Evolutionary conservation across 2,113 vertebrate genomes (phyloP).

Genomic region (Laterallus jamaicensis): DNA sequence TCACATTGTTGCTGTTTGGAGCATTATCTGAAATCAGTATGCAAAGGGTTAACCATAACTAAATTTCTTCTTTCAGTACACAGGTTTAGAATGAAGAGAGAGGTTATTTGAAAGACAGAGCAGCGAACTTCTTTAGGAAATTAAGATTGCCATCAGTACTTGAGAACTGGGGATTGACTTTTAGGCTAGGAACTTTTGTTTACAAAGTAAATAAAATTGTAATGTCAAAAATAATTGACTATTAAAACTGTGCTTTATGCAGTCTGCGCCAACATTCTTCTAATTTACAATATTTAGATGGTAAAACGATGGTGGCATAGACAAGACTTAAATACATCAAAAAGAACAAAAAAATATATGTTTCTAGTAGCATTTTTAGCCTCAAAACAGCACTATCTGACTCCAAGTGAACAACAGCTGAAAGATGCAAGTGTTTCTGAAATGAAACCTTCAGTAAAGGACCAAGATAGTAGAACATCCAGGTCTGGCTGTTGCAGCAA

Average conservation of each 20-base stretch:
- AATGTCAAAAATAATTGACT: background rate
- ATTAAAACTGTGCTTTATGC: background rate
- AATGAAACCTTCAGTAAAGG: background rate
- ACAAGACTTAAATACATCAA: background rate
- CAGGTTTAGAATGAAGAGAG: background rate
- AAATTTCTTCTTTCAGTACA: background rate
- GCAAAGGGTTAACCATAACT: background rate
- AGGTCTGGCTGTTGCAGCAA: background rate
- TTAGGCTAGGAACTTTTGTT: background rate
- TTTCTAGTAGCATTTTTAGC: background rate
- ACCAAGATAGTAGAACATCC: background rate
- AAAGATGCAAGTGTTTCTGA: background rate
- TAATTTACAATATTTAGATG: background rate
- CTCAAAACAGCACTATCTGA: background rate
- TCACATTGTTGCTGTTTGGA: background rate
- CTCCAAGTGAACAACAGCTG: background rate
- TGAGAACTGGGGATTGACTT: background rate
- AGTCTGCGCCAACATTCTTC: background rate
- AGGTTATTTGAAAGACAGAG: background rate
- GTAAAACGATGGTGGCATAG: background rate
- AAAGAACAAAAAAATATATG: background rate
- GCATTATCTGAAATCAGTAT: background rate
- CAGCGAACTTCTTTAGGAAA: background rate
- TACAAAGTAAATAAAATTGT: background rate
- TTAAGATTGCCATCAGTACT: background rate